Evolutionary conservation across 1,140 invertebrate species (phyloP).

Genomic region (Bacillus rossius): DNA sequence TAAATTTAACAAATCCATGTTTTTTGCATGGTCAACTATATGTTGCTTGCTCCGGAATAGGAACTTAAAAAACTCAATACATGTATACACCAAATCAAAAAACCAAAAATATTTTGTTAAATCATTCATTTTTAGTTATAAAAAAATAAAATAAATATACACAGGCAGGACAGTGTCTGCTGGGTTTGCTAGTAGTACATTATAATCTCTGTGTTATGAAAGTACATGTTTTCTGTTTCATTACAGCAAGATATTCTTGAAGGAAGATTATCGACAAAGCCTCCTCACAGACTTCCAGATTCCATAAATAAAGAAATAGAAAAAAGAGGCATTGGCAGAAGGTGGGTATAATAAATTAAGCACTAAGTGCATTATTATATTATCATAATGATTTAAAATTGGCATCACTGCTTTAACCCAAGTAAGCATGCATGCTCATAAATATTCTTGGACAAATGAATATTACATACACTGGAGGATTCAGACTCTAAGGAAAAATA

Average conservation of each 20-base stretch:
- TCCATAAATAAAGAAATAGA: constrained; percentile 53
- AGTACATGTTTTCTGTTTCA: constrained; percentile 1
- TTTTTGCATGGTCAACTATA: too few relatives aligned
- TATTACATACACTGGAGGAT: neutral
- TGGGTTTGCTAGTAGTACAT: too few relatives aligned
- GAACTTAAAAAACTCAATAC: too few relatives aligned
- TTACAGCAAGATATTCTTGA: constrained; percentile 10
- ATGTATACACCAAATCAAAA: too few relatives aligned
- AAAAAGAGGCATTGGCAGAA: constrained; percentile 50
- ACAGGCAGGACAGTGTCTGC: too few relatives aligned
- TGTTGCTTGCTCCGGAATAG: too few relatives aligned
- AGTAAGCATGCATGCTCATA: neutral
- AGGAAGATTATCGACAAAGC: constrained; percentile 18
- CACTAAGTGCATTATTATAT: neutral
- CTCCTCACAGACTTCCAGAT: constrained; percentile 42
- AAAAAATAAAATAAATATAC: too few relatives aligned
- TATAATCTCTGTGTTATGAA: too few relatives aligned
- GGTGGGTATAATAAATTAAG: constrained; percentile 21
- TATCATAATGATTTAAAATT: neutral
- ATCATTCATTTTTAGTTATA: too few relatives aligned
- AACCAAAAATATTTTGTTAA: too few relatives aligned
- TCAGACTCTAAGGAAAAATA: neutral
- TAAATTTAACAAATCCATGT: too few relatives aligned
- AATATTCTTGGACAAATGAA: neutral
- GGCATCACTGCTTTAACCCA: neutral